These are phyloP conservation scores for Accipiter virgatus DNA, from an alignment of 2,113 vertebrate species.

Conservation along the genomic window DNA sequence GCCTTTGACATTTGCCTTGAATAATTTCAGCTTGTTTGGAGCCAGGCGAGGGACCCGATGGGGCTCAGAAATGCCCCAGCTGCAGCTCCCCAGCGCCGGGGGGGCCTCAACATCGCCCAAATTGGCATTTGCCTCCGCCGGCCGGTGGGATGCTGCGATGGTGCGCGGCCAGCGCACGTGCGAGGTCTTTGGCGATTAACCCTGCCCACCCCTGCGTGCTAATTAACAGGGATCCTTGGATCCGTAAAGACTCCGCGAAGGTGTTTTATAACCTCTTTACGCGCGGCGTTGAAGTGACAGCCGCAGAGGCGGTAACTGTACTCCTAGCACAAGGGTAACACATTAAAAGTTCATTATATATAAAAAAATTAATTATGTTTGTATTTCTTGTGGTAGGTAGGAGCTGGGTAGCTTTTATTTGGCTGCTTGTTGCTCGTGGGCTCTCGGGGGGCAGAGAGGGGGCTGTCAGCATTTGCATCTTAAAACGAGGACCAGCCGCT, in stretches of 20 bases:
- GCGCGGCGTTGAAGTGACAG: fast-evolving
- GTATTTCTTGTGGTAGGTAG: not conserved
- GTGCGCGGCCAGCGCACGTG: not conserved
- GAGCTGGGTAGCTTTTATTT: not conserved
- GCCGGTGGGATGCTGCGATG: not conserved
- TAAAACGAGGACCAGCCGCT: fast-evolving
- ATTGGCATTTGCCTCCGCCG: not conserved
- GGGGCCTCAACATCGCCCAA: not conserved
- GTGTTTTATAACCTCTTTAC: not conserved
- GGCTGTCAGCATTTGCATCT: not conserved
- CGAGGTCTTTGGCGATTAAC: not conserved
- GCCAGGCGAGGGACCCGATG: not conserved
- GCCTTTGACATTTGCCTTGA: not conserved
- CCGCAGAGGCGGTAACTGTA: not conserved
- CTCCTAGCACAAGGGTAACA: not conserved
- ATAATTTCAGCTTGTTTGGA: not conserved
- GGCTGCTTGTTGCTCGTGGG: not conserved
- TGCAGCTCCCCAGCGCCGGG: not conserved
- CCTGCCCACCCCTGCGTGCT: not conserved
- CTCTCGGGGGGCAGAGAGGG: not conserved
- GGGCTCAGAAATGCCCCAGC: not conserved
- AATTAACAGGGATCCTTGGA: not conserved
- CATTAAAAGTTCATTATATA: not conserved
- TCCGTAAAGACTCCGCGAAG: fast-evolving
- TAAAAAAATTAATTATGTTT: not conserved